Percentiles rank a stretch among this genome's conserved stretches.
Conservation (phyloP, 1,140 invertebrate species). For the Acromyrmex charruanus region DNA sequence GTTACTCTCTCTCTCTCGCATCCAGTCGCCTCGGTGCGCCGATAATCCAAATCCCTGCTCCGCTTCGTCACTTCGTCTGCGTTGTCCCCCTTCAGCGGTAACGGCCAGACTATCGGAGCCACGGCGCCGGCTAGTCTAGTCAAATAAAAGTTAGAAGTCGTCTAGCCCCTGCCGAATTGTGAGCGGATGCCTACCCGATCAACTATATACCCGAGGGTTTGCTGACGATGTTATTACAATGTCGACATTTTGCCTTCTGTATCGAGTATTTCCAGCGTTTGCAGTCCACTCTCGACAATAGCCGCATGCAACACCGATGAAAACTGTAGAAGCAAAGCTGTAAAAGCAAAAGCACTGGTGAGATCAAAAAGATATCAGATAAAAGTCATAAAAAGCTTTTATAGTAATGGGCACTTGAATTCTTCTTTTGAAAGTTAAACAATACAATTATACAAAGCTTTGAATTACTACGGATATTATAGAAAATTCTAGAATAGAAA, state of each 20-base stretch:
- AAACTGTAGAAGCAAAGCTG: neutral
- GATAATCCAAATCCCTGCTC: conserved; percentile 12
- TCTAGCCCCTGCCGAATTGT: conserved; percentile 37
- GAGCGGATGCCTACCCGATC: neutral
- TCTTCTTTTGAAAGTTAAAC: neutral
- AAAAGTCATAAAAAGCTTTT: neutral
- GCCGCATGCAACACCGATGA: neutral
- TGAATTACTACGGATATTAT: neutral
- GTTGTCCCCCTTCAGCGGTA: conserved; percentile 47
- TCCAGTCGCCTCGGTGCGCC: conserved; percentile 36
- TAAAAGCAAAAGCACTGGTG: neutral
- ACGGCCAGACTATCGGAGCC: conserved; percentile 71
- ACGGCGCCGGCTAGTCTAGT: conserved; percentile 75
- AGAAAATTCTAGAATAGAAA: neutral
- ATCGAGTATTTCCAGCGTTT: neutral
- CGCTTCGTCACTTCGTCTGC: conserved; percentile 42
- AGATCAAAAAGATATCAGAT: neutral
- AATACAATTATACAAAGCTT: neutral
- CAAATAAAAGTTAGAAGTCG: conserved; percentile 77
- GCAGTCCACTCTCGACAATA: neutral
- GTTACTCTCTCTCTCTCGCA: neutral
- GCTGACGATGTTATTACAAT: conserved; percentile 5
- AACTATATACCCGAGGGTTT: neutral
- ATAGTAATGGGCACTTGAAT: neutral
- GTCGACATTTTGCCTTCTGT: neutral